Conservation (phyloP, 2,113 vertebrate genomes). For the Eclectus roratus region DNA sequence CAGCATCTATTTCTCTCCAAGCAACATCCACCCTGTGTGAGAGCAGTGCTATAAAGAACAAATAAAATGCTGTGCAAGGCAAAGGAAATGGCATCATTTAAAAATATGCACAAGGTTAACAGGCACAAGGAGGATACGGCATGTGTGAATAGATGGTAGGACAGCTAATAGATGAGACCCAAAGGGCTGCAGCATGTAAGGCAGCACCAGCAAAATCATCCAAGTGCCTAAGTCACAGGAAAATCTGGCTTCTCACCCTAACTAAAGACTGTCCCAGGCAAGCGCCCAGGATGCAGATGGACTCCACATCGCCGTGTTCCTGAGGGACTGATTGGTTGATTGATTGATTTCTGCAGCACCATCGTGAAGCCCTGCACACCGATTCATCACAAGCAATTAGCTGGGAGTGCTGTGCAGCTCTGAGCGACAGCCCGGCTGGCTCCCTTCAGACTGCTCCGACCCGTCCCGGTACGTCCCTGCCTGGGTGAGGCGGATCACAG, state of each 20-base stretch:
- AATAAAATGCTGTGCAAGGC: constrained; percentile 42
- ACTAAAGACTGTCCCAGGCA: background rate
- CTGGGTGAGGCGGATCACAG: background rate
- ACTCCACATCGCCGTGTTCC: accelerated
- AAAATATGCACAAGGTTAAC: constrained; percentile 37
- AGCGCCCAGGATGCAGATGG: background rate
- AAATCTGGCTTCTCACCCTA: background rate
- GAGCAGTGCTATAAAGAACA: background rate
- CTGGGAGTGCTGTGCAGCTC: background rate
- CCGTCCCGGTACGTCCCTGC: accelerated
- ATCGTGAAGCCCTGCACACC: accelerated
- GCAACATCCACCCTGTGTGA: background rate
- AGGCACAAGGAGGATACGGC: background rate
- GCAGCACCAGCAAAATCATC: background rate
- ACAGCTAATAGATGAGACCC: background rate
- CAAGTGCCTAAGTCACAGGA: background rate
- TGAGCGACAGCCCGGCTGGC: background rate
- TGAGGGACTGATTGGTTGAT: background rate
- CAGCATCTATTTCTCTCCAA: constrained; percentile 1
- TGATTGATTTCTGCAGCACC: background rate
- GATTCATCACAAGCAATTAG: background rate
- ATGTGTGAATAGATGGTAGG: background rate
- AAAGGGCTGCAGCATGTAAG: background rate
- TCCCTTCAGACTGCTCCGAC: background rate
- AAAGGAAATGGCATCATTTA: constrained; percentile 1